Evolutionary conservation across 2,888 invertebrate species (phyloP).

Genomic region (Tryphoninae sp.): DNA sequence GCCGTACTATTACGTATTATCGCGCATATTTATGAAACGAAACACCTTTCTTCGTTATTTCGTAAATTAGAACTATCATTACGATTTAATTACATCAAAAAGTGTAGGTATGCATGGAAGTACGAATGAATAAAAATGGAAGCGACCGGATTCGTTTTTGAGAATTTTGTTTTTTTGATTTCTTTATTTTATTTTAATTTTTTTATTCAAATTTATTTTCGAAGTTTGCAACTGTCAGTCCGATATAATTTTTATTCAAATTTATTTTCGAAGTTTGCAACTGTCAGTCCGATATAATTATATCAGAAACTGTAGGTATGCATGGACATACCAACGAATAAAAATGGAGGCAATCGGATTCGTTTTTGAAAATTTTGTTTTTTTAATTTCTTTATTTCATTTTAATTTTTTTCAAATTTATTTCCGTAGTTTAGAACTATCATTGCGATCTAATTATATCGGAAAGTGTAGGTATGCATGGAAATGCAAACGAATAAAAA

Average conservation of each 20-base stretch:
- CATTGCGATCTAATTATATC: background rate
- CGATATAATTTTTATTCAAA: too few relatives aligned
- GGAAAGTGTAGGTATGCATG: background rate
- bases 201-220: too few relatives aligned
- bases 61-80: background rate
- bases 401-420: too few relatives aligned
- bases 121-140: background rate
- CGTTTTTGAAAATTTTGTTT: background rate
- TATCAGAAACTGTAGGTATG: slow-evolving; percentile 9
- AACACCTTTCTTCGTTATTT: background rate
- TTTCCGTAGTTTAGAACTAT: background rate
- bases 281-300: background rate
- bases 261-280: background rate
- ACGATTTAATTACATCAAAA: slow-evolving; percentile 7
- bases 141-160: background rate
- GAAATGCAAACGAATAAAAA: background rate
- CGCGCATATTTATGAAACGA: background rate
- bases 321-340: background rate
- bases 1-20: background rate
- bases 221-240: too few relatives aligned
- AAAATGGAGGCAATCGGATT: background rate
- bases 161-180: background rate
- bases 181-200: too few relatives aligned
- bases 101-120: background rate
- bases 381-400: too few relatives aligned